phyloP scores from a whole-genome alignment of 2,113 vertebrate genomes.

The Promerops cafer region DNA sequence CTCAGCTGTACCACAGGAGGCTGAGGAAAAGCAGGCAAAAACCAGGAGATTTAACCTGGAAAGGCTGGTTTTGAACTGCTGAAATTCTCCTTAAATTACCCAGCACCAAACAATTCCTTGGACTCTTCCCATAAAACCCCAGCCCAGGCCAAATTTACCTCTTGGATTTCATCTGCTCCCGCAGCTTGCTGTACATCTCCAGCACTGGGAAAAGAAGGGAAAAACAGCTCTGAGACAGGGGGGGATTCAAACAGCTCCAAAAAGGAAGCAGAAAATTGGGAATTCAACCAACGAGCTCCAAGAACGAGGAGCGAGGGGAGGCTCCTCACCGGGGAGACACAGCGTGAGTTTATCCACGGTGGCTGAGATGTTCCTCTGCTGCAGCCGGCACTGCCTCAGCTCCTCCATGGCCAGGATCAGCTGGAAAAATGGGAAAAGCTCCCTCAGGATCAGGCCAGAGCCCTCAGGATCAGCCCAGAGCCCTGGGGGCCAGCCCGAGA shows the following conservation, averaged over 20 bases:
- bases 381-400: slow-evolving; percentile 87
- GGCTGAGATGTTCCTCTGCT: slow-evolving; percentile 94
- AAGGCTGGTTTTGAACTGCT: neutral
- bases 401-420: slow-evolving; percentile 87
- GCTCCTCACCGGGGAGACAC: slow-evolving; percentile 88
- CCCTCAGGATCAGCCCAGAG: neutral
- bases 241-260: neutral
- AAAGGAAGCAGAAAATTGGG: neutral
- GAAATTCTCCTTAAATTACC: neutral
- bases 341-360: slow-evolving; percentile 90
- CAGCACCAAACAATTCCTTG: neutral
- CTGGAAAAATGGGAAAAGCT: slow-evolving; percentile 29
- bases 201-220: slow-evolving; percentile 77
- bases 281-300: neutral
- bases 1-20: neutral
- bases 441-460: neutral
- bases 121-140: rapidly evolving
- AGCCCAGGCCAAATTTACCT: slow-evolving; percentile 66
- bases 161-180: slow-evolving; percentile 95
- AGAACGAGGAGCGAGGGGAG: neutral
- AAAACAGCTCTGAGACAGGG: slow-evolving; percentile 2
- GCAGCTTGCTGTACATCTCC: slow-evolving; percentile 96
- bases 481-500: neutral
- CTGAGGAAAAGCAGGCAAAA: neutral
- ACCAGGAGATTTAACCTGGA: rapidly evolving